Base-by-base conservation (phyloP, 2,113 vertebrate genomes). In the Ochotona princeps region DNA sequence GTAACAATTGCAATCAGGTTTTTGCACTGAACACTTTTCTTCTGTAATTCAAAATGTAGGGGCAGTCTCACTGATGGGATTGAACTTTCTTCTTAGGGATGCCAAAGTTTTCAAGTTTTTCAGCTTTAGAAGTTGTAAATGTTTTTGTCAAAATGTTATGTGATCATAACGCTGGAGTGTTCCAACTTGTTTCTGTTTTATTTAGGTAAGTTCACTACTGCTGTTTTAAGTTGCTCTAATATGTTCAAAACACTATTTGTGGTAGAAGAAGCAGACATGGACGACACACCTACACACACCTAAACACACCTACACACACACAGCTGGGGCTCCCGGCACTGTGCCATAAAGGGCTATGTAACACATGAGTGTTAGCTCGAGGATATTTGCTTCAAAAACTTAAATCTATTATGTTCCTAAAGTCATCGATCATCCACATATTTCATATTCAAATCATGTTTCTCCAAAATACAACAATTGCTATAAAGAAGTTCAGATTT, bases 1-100 rank as follows among this genome's bases (percentile, higher is more conserved):
- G 96, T 96, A 93, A 95, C 74, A 49, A 67, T 60, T 57, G 35
- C 44, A 0, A 10, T 70, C 72, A 14, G 35, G 23, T 91, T 95
- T 96, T 87, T 89, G 88, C 94, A 87, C 97, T 97, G 85, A 95
- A 38, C 93, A 91, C 23, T 90, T 88, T 96, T 74, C 87, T 83
- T 89, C 76, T 90, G 20, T 87, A 57, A 81, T 91, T 94, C 1
- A 75, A 25, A 92, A 76, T 35, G 23, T n/a, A 28, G 76, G 32
- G 54, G 8, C 69, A 26, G 57, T 28, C 60, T 83, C 1, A 1
- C 15, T 8, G 13, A 18, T 51, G 2, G 74, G 25, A 35, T 0
- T 66, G 74, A 66, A 26, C 32, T 63, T 92, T 89, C 61, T 91
- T 92, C 10, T 79, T 70, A 18, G 38, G 38, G 32, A 67, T 65